Evolutionary conservation across 2,888 invertebrate species (phyloP), one percentile per base, ranked within the genome.

Genomic region (Odontocerum albicorne): DNA sequence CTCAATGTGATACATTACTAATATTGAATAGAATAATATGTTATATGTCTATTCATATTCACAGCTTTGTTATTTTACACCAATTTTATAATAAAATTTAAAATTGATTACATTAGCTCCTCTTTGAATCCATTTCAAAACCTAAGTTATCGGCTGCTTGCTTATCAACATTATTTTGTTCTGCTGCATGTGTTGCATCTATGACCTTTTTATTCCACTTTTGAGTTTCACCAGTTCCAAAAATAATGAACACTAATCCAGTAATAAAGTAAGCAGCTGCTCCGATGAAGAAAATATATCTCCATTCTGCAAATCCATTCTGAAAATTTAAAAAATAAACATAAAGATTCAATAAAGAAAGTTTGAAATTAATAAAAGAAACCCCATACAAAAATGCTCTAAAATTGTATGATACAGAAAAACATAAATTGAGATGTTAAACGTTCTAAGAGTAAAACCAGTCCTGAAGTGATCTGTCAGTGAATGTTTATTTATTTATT

Each of bases 221-320:
- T 66, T 90, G 90, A 12, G 85, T 83, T 49, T 84, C 81, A 0
- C 83, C 87, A 0, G 85, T 84, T 4, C 90, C 90, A 59, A 89
- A 85, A 1, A 87, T 51, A 65, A 84, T 83, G 69, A 87, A 90
- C 54, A 88, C 72, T 2, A 87, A 42, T 0, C 88, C 88, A 0
- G 86, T 81, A 1, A 84, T 77, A 12, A 84, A 82, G 65, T 90
- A 90, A 1, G 86, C 78, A 0, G 77, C 75, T 0, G 87, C 85
- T 0, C 89, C 89, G 21, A 88, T 85, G 64, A 85, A 77, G 66
- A 90, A 90, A 45, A 89, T 82, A 20, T 81, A 78, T 44, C 87
- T 81, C 90, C 90, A 90, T 68, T 89, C 84, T 16, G 81, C 75
- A 49, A 90, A 77, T n/a, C 87, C 86, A 62, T 87, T 89, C 88